phyloP scores from a whole-genome alignment of 2,888 invertebrate species.

The Noctua comes region DNA sequence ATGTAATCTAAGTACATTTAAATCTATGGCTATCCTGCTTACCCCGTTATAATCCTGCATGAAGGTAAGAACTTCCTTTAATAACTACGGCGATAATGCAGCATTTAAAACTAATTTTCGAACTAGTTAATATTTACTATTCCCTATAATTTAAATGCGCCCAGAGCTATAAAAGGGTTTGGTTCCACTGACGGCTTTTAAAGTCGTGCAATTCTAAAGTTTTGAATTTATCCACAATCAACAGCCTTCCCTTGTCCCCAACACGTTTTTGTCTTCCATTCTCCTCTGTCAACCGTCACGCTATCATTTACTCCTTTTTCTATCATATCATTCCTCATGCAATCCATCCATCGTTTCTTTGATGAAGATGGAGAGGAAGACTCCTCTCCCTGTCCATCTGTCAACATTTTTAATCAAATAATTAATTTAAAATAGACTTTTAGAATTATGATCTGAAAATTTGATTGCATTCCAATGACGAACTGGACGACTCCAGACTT shows the following conservation, averaged over 20 bases:
- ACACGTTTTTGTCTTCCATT: too few species aligned
- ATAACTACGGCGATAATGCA: background rate
- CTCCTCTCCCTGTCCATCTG: too few species aligned
- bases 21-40: background rate
- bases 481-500: too few species aligned
- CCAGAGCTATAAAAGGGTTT: conserved; percentile 29
- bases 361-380: too few species aligned
- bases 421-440: too few species aligned
- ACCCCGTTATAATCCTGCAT: conserved; percentile 1
- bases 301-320: too few species aligned
- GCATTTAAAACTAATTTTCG: conserved; percentile 48
- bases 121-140: conserved; percentile 46
- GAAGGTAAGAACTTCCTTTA: background rate
- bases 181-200: conserved; percentile 7
- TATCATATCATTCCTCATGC: too few species aligned
- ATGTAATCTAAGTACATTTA: background rate
- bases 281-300: too few species aligned
- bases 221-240: background rate
- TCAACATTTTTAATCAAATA: too few species aligned
- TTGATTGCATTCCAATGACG: too few species aligned
- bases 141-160: conserved; percentile 55
- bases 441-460: too few species aligned
- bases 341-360: too few species aligned
- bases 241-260: background rate
- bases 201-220: background rate